These are phyloP conservation scores for Myripristis murdjan DNA, from an alignment of 2,797 vertebrate species.

Conservation along the genomic window DNA sequence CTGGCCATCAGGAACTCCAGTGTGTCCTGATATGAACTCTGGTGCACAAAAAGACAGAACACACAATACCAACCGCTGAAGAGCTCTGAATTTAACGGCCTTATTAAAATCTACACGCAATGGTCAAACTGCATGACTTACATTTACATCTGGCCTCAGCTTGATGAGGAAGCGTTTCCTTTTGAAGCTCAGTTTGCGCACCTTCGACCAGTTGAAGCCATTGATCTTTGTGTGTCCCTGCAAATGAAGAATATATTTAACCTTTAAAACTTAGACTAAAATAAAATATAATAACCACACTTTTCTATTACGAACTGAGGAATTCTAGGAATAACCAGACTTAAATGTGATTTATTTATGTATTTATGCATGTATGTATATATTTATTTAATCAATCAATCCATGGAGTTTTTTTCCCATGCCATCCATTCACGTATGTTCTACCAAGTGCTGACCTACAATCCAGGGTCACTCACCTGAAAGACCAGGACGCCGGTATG, in stretches of 20 bases:
- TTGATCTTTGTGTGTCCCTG: conserved; percentile 98
- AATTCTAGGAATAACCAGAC: neutral
- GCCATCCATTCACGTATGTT: neutral
- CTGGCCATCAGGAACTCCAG: conserved; percentile 97
- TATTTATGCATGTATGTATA: too few relatives aligned
- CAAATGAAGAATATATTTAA: conserved; percentile 25
- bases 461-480: conserved; percentile 86
- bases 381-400: too few relatives aligned
- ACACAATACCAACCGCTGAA: conserved; percentile 8
- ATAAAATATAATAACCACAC: neutral
- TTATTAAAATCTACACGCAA: neutral
- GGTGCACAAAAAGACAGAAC: conserved; percentile 29
- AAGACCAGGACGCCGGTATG: conserved; percentile 96
- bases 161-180: conserved; percentile 98
- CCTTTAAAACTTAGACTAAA: neutral
- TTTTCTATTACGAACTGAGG: neutral
- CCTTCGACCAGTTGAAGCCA: conserved; percentile 98
- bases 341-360: too few relatives aligned
- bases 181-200: conserved; percentile 99
- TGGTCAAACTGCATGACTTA: conserved; percentile 80
- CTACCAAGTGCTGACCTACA: neutral
- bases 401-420: neutral
- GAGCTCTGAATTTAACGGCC: neutral
- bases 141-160: conserved; percentile 93
- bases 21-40: conserved; percentile 96